These are phyloP conservation scores for Pungitius pungitius DNA, from an alignment of 2,113 vertebrate genomes.

Conservation along the genomic window DNA sequence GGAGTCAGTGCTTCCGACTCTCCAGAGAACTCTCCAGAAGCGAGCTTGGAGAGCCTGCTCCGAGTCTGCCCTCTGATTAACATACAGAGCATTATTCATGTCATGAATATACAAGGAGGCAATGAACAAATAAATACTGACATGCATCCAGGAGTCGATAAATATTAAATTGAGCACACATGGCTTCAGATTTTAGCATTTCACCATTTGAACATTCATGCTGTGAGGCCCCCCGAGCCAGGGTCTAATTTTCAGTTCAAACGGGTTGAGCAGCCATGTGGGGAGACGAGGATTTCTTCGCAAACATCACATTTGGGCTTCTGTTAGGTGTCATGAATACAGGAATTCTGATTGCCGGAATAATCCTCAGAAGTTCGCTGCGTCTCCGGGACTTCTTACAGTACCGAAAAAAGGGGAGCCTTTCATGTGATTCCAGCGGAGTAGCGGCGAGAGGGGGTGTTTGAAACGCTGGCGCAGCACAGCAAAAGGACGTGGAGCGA, in stretches of 20 bases:
- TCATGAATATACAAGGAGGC: conserved; percentile 71
- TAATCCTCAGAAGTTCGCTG: conserved; percentile 2
- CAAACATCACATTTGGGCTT: conserved; percentile 39
- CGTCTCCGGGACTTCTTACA: background rate
- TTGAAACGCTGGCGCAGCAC: background rate
- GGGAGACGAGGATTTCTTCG: conserved; percentile 16
- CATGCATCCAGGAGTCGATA: conserved; percentile 60
- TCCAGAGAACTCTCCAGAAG: conserved; percentile 58
- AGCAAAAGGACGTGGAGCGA: too few species aligned
- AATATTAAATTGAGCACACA: conserved; percentile 68
- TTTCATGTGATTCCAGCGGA: background rate
- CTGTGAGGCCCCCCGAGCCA: conserved; percentile 46
- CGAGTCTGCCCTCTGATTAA: conserved; percentile 64
- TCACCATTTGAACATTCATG: conserved; percentile 60
- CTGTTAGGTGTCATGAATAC: conserved; percentile 27
- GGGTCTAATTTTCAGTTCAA: conserved; percentile 50
- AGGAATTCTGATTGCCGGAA: background rate
- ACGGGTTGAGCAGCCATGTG: conserved; percentile 44
- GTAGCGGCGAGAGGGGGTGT: background rate
- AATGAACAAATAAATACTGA: conserved; percentile 70
- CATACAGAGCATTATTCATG: conserved; percentile 69
- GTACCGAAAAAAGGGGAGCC: background rate
- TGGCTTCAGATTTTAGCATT: conserved; percentile 59
- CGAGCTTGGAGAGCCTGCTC: conserved; percentile 63
- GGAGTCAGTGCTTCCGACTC: conserved; percentile 13